Evolutionary conservation across 2,888 invertebrate species (phyloP).

Genomic region (Eupithecia pulchellata): DNA sequence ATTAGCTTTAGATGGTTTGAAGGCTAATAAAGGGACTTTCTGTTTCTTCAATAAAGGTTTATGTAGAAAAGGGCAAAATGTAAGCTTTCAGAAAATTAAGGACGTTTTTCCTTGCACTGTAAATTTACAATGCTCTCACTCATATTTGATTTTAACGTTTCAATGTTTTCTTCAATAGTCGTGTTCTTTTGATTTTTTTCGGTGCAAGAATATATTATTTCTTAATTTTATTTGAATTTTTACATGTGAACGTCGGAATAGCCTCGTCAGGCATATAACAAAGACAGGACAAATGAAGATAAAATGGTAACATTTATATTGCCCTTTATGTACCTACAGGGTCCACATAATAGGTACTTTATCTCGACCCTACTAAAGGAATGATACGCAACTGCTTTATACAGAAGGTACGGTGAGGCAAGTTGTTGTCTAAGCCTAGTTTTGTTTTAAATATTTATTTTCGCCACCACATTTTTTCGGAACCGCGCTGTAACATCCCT

Average conservation of each 20-base stretch:
- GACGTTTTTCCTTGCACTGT: neutral
- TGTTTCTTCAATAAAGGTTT: conserved; percentile 17
- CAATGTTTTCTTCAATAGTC: neutral
- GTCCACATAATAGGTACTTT: conserved; percentile 6
- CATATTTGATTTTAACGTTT: neutral
- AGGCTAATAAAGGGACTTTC: conserved; percentile 20
- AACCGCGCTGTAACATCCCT: neutral
- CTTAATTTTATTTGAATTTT: neutral
- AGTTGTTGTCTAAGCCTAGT: conserved; percentile 1
- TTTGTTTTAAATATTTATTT: conserved; percentile 11
- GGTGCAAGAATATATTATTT: neutral
- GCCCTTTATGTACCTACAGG: neutral
- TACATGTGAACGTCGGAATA: neutral
- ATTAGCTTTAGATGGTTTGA: conserved; percentile 33
- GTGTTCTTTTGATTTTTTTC: neutral
- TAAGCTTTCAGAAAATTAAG: conserved; percentile 3
- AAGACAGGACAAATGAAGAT: neutral
- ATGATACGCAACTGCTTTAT: too few species aligned
- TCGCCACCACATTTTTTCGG: neutral
- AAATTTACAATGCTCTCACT: neutral
- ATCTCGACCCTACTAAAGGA: neutral
- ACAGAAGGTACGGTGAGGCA: too few species aligned
- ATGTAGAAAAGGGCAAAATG: conserved; percentile 5
- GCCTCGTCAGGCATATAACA: neutral
- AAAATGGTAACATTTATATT: conserved; percentile 3